phyloP scores from a whole-genome alignment of 92 coral and sea anemone species.

The Bergia puertoricense region DNA sequence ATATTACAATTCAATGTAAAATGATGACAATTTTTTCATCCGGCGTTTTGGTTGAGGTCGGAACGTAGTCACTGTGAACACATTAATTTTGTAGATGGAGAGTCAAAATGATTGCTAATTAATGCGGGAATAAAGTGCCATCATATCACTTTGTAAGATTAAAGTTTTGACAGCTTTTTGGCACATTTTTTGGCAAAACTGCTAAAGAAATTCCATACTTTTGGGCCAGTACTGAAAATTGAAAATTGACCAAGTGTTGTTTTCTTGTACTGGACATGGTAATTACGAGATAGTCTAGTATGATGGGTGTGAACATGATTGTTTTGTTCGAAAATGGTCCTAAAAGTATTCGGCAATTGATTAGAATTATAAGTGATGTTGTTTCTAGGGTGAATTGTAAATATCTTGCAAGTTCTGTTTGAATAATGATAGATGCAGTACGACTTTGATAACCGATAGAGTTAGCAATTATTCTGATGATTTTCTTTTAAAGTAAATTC shows the following conservation, averaged over 20 bases:
- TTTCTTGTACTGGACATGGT: neutral
- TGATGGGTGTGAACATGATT: neutral
- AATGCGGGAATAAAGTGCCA: too few relatives aligned
- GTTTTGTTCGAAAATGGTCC: neutral
- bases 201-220: neutral
- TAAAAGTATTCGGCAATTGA: neutral
- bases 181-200: neutral
- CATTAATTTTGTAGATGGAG: too few relatives aligned
- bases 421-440: neutral
- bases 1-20: too few relatives aligned
- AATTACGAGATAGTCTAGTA: neutral
- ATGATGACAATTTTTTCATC: too few relatives aligned
- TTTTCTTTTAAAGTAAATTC: neutral
- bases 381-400: neutral
- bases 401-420: neutral
- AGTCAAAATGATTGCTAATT: too few relatives aligned
- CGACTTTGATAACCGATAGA: neutral
- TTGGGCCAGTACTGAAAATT: neutral
- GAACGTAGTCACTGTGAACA: too few relatives aligned
- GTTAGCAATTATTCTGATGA: neutral
- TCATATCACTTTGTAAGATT: too few relatives aligned
- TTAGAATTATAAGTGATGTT: neutral
- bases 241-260: neutral
- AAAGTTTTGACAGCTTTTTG: too few relatives aligned
- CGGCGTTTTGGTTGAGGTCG: too few relatives aligned